A percentile compares a stretch with the other conserved stretches of the same genome.
Conservation (phyloP, 64 coral and sea anemone genomes). For the Actinia equina region DNA sequence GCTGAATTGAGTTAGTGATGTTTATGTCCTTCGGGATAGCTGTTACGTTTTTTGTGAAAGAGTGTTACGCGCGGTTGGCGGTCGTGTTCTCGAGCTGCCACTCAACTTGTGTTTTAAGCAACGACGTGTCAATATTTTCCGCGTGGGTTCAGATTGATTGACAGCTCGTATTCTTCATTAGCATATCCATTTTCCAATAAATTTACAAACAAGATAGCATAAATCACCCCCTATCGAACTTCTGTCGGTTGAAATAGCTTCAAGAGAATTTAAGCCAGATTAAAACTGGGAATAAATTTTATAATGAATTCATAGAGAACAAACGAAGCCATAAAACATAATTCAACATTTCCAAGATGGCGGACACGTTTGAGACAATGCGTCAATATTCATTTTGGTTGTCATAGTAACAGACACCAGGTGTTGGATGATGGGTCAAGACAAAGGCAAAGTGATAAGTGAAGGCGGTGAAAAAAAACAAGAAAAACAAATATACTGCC, state of each 20-base stretch:
- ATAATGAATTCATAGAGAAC: not conserved
- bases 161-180: slow-evolving; percentile 71
- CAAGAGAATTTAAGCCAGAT: not conserved
- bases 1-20: slow-evolving; percentile 40
- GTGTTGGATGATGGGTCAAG: slow-evolving; percentile 52
- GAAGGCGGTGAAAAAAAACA: slow-evolving; percentile 22
- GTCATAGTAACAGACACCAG: slow-evolving; percentile 85
- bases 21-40: slow-evolving; percentile 58
- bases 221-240: not conserved
- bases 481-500: slow-evolving; percentile 2
- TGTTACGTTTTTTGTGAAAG: slow-evolving; percentile 71
- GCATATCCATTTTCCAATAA: slow-evolving; percentile 49
- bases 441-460: slow-evolving; percentile 54
- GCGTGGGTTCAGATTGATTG: slow-evolving; percentile 90
- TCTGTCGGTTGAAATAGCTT: not conserved
- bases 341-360: slow-evolving; percentile 77
- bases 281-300: not conserved
- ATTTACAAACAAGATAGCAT: not conserved
- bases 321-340: slow-evolving; percentile 31
- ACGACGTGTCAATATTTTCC: slow-evolving; percentile 98
- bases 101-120: slow-evolving; percentile 88
- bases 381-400: slow-evolving; percentile 98
- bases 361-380: slow-evolving; percentile 62
- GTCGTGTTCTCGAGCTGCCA: slow-evolving; percentile 97
- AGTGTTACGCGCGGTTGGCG: slow-evolving; percentile 99